phyloP scores from a whole-genome alignment of 2,888 invertebrate genomes.

The Melanophora roralis region DNA sequence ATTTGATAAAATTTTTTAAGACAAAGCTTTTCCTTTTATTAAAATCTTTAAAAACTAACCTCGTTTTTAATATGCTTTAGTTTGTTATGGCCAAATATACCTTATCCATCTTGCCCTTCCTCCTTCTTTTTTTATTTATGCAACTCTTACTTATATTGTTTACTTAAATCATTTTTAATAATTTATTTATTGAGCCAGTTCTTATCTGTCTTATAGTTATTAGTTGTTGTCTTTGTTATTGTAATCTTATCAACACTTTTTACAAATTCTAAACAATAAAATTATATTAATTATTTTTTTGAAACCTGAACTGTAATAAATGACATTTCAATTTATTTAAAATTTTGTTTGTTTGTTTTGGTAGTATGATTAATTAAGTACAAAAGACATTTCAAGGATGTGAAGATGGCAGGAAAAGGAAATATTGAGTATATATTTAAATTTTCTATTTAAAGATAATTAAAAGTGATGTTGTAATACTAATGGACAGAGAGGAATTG shows the following conservation, averaged over 20 bases:
- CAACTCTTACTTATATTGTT: neutral
- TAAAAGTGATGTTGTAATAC: neutral
- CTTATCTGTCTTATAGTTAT: neutral
- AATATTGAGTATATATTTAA: neutral
- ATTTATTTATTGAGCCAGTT: neutral
- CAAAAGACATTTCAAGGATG: neutral
- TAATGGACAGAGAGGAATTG: no score
- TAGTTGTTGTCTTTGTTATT: neutral
- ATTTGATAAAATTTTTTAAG: no score
- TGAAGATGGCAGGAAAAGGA: neutral
- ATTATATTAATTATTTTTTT: neutral
- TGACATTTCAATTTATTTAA: neutral
- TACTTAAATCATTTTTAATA: neutral
- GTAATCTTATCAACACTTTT: neutral
- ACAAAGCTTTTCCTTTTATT: neutral
- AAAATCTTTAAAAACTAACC: neutral
- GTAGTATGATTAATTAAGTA: neutral
- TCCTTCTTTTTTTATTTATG: neutral
- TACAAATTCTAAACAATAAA: neutral
- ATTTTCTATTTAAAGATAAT: neutral
- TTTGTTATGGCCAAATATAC: neutral
- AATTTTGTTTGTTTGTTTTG: neutral
- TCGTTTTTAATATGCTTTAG: neutral
- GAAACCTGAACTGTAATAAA: neutral
- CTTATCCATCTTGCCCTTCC: no score